These are phyloP conservation scores for Hofmannophila pseudospretella DNA, from an alignment of 2,888 invertebrate genomes.

Conservation along the genomic window DNA sequence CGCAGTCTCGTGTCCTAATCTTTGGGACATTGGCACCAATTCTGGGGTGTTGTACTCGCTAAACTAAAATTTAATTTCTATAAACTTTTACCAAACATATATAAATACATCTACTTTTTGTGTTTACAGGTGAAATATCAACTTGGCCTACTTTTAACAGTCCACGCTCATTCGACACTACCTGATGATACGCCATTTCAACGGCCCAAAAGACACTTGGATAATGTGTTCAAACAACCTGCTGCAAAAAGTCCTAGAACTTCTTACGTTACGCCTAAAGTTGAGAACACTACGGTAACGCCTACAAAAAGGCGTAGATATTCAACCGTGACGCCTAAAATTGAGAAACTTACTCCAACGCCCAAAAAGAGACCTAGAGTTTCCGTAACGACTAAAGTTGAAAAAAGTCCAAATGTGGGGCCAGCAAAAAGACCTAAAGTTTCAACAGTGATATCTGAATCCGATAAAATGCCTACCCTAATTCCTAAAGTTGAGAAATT, in stretches of 20 bases:
- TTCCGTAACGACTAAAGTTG: not conserved
- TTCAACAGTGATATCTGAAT: too few species aligned
- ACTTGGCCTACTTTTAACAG: not conserved
- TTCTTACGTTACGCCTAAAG: not conserved
- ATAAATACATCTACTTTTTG: not conserved
- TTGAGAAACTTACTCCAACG: constrained; percentile 1
- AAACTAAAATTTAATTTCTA: not conserved
- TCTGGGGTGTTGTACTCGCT: not conserved
- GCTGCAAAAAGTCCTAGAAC: not conserved
- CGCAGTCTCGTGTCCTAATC: too few species aligned
- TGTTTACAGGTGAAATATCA: not conserved
- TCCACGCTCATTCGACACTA: not conserved
- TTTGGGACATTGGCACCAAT: not conserved
- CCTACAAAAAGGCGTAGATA: not conserved
- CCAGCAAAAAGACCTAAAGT: too few species aligned
- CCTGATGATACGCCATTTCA: not conserved
- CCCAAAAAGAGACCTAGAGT: not conserved
- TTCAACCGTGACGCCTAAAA: not conserved
- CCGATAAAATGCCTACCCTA: too few species aligned
- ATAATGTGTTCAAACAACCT: not conserved
- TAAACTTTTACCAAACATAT: too few species aligned
- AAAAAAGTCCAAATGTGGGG: too few species aligned
- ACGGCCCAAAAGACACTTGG: not conserved
- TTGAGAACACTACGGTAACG: not conserved
- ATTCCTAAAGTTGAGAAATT: too few species aligned